Evolutionary conservation across 2,888 invertebrate species (phyloP), one percentile per base, ranked within the genome.

Genomic region (Pyrocoelia pectoralis): DNA sequence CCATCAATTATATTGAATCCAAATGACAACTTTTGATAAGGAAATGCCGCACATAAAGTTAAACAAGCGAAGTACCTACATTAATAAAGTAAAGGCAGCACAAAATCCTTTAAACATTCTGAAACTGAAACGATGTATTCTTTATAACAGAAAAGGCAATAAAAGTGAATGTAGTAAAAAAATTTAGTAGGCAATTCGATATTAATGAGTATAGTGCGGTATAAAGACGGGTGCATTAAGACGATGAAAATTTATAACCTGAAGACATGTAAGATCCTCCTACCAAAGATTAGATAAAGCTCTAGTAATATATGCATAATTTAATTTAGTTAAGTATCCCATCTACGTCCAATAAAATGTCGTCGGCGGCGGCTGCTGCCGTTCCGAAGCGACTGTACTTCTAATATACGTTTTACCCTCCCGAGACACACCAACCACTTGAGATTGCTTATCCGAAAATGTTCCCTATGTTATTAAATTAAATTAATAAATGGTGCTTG

Each of bases 401-500:
- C 17, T 33, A 46, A 46, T 46, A 46, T 46, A 33, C 48, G 24
- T 24, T 40, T n/a, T 13, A 52, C 49, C 40, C 46, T 38, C 48
- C 28, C 52, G 15, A 43, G 50, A 15, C 60, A 8, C 40, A 24
- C 15, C 28, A 40, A 46, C 62, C 62, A 53, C 57, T 62, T 33
- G 46, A 62, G 62, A 62, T 62, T 62, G 49, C 62, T 29, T 49
- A 33, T 33, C 41, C 54, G 57, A 61, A 66, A 64, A 66, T 65
- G 64, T 64, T 43, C 59, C 56, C 56, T 49, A 61, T 57, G 68
- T 53, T 54, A 58, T 61, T 62, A 66, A 66, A 68, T 68, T 68
- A 68, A 64, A 66, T 68, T 68, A 68, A 68, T 68, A 68, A 68
- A 68, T 66, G 66, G 66, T 61, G 56, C 66, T 68, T 64, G 61